A percentile compares a stretch with the other conserved stretches of the same genome.
These are phyloP conservation scores for Uloborus plumipes DNA, from an alignment of 2,888 invertebrate genomes.

Conservation along the genomic window DNA sequence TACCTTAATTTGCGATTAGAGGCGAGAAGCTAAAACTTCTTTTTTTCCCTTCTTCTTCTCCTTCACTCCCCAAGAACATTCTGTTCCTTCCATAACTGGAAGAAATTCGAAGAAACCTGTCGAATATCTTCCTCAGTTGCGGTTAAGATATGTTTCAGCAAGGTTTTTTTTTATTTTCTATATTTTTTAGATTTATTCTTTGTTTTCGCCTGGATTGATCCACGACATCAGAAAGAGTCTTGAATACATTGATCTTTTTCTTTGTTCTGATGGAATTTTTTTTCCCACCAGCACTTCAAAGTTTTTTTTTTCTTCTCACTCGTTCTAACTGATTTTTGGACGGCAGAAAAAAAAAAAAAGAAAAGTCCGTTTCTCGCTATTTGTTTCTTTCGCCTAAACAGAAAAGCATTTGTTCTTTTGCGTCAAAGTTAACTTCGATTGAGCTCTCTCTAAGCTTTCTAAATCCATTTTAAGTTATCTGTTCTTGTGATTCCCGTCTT, in stretches of 20 bases:
- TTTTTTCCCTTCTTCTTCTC: not conserved
- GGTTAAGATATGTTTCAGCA: constrained; percentile 50
- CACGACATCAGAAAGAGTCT: constrained; percentile 19
- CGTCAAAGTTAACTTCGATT: constrained; percentile 54
- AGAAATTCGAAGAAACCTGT: constrained; percentile 58
- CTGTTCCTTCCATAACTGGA: constrained; percentile 32
- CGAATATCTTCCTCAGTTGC: constrained; percentile 49
- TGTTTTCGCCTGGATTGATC: constrained; percentile 57
- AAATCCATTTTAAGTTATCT: constrained; percentile 28
- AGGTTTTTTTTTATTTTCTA: constrained; percentile 1
- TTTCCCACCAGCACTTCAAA: not conserved
- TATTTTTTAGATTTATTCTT: constrained; percentile 44
- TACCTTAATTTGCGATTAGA: too few species aligned
- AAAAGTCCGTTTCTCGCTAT: constrained; percentile 9
- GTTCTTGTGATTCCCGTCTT: not conserved
- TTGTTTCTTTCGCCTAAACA: constrained; percentile 15
- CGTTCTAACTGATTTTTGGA: too few species aligned
- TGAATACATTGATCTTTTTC: not conserved
- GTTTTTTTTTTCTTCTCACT: constrained; percentile 5
- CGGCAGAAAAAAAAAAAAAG: not conserved
- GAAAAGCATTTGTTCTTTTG: constrained; percentile 39
- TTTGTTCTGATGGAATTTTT: constrained; percentile 5
- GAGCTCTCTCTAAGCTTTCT: constrained; percentile 54
- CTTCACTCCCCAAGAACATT: constrained; percentile 2
- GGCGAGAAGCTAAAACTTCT: too few species aligned